phyloP scores from a whole-genome alignment of 1,140 invertebrate genomes.

The Vollenhovia emeryi region DNA sequence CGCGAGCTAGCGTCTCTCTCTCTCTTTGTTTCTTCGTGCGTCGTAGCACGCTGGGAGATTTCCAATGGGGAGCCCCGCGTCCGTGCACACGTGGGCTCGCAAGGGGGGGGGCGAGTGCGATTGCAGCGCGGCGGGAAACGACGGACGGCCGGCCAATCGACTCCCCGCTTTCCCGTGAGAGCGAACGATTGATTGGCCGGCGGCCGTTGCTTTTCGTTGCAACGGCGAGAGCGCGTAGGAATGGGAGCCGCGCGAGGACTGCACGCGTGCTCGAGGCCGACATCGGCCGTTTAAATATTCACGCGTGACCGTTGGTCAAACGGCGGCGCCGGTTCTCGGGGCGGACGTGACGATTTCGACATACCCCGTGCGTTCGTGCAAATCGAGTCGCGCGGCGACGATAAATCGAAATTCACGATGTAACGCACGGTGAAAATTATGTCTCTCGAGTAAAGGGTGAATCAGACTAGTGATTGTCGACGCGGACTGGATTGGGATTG shows the following conservation, averaged over 20 bases:
- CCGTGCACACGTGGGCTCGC: not conserved
- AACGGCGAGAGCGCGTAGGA: too few species aligned
- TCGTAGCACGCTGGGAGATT: conserved; percentile 9
- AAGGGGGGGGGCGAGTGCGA: too few species aligned
- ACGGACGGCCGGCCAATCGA: not conserved
- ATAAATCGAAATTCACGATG: not conserved
- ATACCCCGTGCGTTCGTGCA: not conserved
- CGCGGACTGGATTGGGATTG: too few species aligned
- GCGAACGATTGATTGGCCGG: not conserved
- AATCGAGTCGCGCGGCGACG: not conserved
- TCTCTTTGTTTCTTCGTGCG: not conserved
- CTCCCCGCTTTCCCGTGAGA: not conserved
- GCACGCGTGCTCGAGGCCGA: not conserved
- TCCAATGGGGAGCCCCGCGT: not conserved
- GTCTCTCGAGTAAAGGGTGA: too few species aligned
- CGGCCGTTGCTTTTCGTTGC: not conserved
- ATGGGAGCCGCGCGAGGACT: too few species aligned
- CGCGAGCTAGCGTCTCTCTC: too few species aligned
- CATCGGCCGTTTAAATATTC: not conserved
- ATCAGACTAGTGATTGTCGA: too few species aligned
- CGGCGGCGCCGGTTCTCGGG: not conserved
- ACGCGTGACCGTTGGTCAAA: not conserved
- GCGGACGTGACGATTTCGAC: not conserved
- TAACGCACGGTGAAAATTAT: not conserved
- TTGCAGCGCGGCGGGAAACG: not conserved